These are phyloP conservation scores for Hyppa rectilinea DNA, from an alignment of 2,888 invertebrate genomes.

Conservation along the genomic window DNA sequence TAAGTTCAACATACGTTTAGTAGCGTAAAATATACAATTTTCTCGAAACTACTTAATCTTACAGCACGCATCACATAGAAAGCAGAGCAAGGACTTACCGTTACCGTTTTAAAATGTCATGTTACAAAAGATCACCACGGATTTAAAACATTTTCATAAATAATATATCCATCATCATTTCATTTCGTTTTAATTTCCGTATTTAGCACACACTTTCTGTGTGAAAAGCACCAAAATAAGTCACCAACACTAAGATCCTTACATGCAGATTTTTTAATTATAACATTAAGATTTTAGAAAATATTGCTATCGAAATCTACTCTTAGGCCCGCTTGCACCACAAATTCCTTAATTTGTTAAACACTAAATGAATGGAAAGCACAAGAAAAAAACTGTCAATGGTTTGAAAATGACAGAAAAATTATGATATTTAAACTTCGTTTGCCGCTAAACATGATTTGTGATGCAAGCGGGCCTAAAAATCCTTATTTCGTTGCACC, in stretches of 20 bases:
- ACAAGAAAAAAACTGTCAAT: too few relatives aligned
- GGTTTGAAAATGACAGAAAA: background rate
- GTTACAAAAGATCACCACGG: background rate
- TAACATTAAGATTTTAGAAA: background rate
- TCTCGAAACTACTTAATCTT: background rate
- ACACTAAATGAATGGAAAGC: too few relatives aligned
- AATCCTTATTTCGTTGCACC: background rate
- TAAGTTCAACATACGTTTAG: background rate
- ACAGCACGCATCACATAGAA: conserved; percentile 10
- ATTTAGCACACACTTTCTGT: background rate
- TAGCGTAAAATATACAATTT: background rate
- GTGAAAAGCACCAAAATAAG: background rate
- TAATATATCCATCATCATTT: background rate
- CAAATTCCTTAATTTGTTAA: background rate
- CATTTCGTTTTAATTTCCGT: background rate
- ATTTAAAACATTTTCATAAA: background rate
- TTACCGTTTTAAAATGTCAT: background rate
- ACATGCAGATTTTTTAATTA: conserved; percentile 12
- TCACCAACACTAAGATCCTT: conserved; percentile 4
- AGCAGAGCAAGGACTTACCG: background rate
- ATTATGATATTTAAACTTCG: background rate
- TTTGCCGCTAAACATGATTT: background rate
- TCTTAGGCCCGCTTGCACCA: too few relatives aligned
- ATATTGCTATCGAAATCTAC: background rate
- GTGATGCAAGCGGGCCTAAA: background rate